phyloP scores from a whole-genome alignment of 1,140 invertebrate species.

The Druon quercuslanigerum region DNA sequence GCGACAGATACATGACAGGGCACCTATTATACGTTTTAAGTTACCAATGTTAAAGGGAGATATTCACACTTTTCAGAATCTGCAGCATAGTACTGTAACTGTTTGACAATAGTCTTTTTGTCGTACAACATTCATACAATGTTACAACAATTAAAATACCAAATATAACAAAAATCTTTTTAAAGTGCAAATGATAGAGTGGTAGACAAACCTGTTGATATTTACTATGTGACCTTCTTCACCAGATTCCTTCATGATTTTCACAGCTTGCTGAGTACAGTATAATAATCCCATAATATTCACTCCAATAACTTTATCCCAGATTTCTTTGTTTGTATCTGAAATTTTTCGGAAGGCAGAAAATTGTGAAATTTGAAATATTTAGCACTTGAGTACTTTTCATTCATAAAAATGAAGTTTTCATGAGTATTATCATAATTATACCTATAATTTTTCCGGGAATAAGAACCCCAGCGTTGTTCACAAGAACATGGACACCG shows the following conservation, averaged over 20 bases:
- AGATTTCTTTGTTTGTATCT: conserved; percentile 37
- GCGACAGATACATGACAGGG: no score
- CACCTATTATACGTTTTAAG: no score
- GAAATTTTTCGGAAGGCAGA: not conserved
- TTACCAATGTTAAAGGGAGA: no score
- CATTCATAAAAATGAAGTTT: not conserved
- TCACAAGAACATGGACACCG: conserved; percentile 81
- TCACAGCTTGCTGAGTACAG: conserved; percentile 77
- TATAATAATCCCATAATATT: conserved; percentile 79
- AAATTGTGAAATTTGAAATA: not conserved
- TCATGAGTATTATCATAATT: conserved; percentile 7
- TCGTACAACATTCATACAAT: no score
- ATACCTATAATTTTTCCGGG: conserved; percentile 64
- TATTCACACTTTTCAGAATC: no score
- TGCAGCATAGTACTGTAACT: no score
- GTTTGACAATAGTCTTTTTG: no score
- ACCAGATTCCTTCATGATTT: conserved; percentile 77
- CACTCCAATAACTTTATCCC: conserved; percentile 51
- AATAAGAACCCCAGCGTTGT: conserved; percentile 80
- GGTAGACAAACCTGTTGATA: conserved; percentile 77
- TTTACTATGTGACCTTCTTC: conserved; percentile 82
- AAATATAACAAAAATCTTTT: not conserved
- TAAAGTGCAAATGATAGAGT: not conserved
- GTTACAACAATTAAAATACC: no score
- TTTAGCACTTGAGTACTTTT: not conserved